Percentiles rank a stretch among this genome's conserved stretches.
Evolutionary conservation across 2,797 vertebrate genomes (phyloP).

Genomic region (Hipposideros larvatus): DNA sequence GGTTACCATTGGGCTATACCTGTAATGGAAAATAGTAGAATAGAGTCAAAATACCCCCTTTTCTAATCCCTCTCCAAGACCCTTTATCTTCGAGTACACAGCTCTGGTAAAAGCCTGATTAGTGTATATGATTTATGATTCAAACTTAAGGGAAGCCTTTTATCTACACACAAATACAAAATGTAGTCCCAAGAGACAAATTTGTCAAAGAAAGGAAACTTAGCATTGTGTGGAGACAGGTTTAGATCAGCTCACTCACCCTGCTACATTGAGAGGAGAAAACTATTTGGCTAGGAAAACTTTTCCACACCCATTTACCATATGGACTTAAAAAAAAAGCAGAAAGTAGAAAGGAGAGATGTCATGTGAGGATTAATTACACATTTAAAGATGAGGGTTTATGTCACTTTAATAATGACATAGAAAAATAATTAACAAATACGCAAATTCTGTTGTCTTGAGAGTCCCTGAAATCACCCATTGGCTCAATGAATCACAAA

Average conservation of each 20-base stretch:
- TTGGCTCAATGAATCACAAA: neutral
- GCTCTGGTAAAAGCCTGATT: neutral
- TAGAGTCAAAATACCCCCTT: neutral
- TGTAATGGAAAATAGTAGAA: neutral
- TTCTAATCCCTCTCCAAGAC: neutral
- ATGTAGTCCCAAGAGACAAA: neutral
- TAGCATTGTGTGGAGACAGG: neutral
- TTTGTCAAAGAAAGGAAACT: neutral
- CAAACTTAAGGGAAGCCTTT: neutral
- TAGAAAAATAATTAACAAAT: neutral
- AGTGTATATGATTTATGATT: neutral
- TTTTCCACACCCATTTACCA: neutral
- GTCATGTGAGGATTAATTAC: neutral
- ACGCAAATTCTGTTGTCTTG: neutral
- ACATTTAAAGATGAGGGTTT: neutral
- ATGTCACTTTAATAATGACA: conserved; percentile 12
- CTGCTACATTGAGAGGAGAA: neutral
- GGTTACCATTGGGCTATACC: neutral
- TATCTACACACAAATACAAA: neutral
- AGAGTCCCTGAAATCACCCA: neutral
- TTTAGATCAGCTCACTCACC: neutral
- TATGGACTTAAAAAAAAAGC: neutral
- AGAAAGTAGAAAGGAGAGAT: neutral
- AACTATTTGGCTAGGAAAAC: neutral
- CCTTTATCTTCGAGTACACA: neutral